phyloP scores from a whole-genome alignment of 2,797 vertebrate genomes.

The Pseudochaenichthys georgianus region DNA sequence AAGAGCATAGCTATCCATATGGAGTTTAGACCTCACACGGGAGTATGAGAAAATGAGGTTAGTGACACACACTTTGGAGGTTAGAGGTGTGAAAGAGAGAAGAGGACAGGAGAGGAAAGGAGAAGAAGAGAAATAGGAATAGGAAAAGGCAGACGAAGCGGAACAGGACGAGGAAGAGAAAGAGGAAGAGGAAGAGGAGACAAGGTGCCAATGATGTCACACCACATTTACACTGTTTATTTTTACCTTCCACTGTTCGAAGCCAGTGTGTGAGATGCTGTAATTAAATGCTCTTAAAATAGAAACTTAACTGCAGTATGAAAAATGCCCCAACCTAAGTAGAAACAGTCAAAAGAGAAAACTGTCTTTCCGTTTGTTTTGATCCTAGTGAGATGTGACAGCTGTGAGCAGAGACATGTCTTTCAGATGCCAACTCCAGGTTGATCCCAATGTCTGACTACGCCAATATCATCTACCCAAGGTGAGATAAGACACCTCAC shows the following conservation, averaged over 20 bases:
- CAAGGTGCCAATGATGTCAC: constrained; percentile 28
- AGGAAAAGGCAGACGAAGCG: background rate
- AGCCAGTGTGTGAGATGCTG: constrained; percentile 32
- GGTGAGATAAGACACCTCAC: constrained; percentile 1
- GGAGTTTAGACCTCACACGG: constrained; percentile 61
- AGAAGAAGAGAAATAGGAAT: background rate
- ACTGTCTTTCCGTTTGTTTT: constrained; percentile 37
- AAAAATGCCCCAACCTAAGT: constrained; percentile 25
- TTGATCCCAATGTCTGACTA: constrained; percentile 23
- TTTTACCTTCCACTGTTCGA: constrained; percentile 55
- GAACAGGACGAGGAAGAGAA: background rate
- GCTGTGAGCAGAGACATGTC: constrained; percentile 30
- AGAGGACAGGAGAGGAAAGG: background rate
- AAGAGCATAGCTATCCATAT: constrained; percentile 46
- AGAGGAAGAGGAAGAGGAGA: constrained; percentile 8
- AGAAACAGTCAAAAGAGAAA: constrained; percentile 46
- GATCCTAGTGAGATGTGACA: constrained; percentile 53
- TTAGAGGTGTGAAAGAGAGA: constrained; percentile 15
- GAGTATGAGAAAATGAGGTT: constrained; percentile 55
- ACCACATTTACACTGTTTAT: constrained; percentile 38
- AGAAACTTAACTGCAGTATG: constrained; percentile 47
- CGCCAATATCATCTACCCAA: constrained; percentile 11
- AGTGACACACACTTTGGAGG: constrained; percentile 46
- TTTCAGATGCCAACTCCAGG: constrained; percentile 20
- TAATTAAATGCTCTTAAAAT: constrained; percentile 57